Evolutionary conservation across 2,888 invertebrate genomes (phyloP).

Genomic region (Acanthopleura granulata): DNA sequence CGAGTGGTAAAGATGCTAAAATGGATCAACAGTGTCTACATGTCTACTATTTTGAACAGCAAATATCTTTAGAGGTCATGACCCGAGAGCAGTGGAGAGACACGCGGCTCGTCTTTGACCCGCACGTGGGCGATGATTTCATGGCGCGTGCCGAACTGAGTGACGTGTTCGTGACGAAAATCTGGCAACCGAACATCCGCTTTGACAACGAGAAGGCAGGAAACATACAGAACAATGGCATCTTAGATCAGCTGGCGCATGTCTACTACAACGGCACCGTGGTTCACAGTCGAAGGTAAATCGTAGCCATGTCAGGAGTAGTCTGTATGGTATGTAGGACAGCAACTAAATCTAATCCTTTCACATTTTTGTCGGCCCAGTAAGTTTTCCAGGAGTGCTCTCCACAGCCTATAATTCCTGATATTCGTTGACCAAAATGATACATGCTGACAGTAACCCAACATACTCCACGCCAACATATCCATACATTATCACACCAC

Average conservation of each 20-base stretch:
- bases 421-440: too few relatives aligned
- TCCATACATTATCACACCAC: too few relatives aligned
- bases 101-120: neutral
- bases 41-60: neutral
- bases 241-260: neutral
- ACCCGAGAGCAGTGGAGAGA: neutral
- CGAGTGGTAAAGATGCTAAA: too few relatives aligned
- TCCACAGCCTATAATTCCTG: too few relatives aligned
- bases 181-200: neutral
- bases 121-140: neutral
- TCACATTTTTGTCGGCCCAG: too few relatives aligned
- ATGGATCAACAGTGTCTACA: too few relatives aligned
- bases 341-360: too few relatives aligned
- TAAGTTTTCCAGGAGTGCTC: too few relatives aligned
- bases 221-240: neutral
- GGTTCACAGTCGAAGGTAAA: neutral
- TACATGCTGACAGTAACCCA: too few relatives aligned
- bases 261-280: conserved; percentile 1
- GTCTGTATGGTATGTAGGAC: too few relatives aligned
- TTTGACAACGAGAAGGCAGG: conserved; percentile 17
- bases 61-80: neutral
- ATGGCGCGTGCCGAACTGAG: neutral
- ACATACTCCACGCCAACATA: too few relatives aligned
- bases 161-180: neutral
- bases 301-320: neutral